Evolutionary conservation across 2,888 invertebrate genomes (phyloP).

Genomic region (Ophonus ardosiacus): DNA sequence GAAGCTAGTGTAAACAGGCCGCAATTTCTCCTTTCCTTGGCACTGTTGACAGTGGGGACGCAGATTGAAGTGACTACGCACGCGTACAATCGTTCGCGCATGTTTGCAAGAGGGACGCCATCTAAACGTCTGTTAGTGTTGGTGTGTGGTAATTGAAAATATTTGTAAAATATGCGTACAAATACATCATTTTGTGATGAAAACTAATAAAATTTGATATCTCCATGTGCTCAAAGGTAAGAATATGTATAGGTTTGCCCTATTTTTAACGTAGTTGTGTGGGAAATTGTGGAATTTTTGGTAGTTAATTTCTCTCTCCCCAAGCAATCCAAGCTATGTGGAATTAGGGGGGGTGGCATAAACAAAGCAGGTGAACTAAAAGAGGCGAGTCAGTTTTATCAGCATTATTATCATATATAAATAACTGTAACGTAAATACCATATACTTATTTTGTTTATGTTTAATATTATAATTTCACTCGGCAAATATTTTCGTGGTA

Average conservation of each 20-base stretch:
- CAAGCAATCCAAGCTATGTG: slow-evolving; percentile 58
- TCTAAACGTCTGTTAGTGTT: slow-evolving; percentile 64
- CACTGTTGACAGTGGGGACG: slow-evolving; percentile 36
- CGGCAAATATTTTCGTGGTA: background rate
- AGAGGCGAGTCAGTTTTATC: slow-evolving; percentile 55
- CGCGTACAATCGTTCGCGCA: slow-evolving; percentile 58
- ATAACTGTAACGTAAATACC: slow-evolving; percentile 4
- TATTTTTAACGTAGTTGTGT: slow-evolving; percentile 48
- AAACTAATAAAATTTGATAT: slow-evolving; percentile 57
- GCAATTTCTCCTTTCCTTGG: background rate
- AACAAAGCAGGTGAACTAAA: slow-evolving; percentile 64
- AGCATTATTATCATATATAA: slow-evolving; percentile 36
- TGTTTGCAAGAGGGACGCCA: slow-evolving; percentile 64
- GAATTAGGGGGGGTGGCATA: slow-evolving; percentile 64
- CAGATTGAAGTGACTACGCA: slow-evolving; percentile 37
- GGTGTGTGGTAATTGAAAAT: slow-evolving; percentile 64
- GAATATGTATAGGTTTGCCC: slow-evolving; percentile 40
- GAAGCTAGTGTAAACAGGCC: slow-evolving; percentile 56
- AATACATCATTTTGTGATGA: slow-evolving; percentile 58
- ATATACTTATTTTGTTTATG: slow-evolving; percentile 24
- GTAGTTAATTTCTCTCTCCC: slow-evolving; percentile 59
- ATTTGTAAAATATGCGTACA: slow-evolving; percentile 63
- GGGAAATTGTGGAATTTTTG: slow-evolving; percentile 39
- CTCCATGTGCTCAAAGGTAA: slow-evolving; percentile 55
- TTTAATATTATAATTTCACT: slow-evolving; percentile 4